Evolutionary conservation across 2,113 vertebrate genomes (phyloP), one percentile per base, ranked within the genome.

Genomic region (Misgurnus anguillicaudatus): DNA sequence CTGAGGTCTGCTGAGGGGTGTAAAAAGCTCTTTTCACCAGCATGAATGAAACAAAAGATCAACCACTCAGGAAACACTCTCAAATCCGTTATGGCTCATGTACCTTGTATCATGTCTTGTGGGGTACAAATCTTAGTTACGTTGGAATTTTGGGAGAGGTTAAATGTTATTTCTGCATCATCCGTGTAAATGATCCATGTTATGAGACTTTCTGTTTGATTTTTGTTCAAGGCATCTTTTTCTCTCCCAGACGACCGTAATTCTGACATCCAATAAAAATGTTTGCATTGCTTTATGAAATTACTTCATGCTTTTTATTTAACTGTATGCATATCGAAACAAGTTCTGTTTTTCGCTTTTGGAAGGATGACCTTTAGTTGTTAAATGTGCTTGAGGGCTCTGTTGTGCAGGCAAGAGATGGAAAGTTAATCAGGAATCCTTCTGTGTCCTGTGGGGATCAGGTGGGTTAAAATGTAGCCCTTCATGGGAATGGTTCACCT

Each of bases 11-110:
- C 38, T 24, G 55, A 31, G 55, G 45, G 39, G 21, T n/a, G 57
- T 78, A 65, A 68, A 74, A 47, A 74, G 63, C 77, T 38, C 67
- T 75, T 85, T 80, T 77, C 74, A 75, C 65, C 78, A 85, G 66
- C 68, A 65, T 55, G n/a, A 62, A 36, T 75, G 61, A 66, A 82
- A 82, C 39, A 31, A 76, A 68, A 77, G 67, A 72, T 55, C 16
- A 53, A 41, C 47, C 64, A 45, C 72, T 36, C 67, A 72, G 51
- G 58, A 83, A 77, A 53, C n/a, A 14, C 64, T 62, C 16, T 61
- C 42, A 79, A 76, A 76, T 73, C 47, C 36, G n/a, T 17, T 57
- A 64, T 17, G 31, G 31, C 67, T 38, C 57, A 45, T 57, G 7
- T 45, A 10, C 42, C 42, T 6, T 45, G 63, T 42, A 31, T 73